Evolutionary conservation across 2,113 vertebrate genomes (phyloP).

Genomic region (Campylomormyrus numenius): DNA sequence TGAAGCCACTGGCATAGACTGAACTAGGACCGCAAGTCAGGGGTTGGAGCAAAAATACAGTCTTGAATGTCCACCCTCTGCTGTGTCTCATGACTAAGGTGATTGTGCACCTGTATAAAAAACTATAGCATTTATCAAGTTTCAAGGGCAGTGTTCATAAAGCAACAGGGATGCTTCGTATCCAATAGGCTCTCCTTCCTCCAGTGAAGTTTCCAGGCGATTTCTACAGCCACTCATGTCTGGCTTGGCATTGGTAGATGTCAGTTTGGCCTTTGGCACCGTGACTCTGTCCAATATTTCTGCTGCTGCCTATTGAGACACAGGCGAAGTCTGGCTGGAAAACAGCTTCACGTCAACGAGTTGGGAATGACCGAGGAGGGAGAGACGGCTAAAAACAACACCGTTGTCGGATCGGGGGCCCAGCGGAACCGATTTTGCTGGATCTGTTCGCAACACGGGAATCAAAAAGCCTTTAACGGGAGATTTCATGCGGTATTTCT

Average conservation of each 20-base stretch:
- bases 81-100: neutral
- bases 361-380: constrained; percentile 62
- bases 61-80: neutral
- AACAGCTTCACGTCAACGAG: constrained; percentile 69
- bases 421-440: constrained; percentile 50
- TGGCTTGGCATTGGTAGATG: constrained; percentile 48
- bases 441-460: constrained; percentile 55
- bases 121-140: neutral
- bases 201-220: neutral
- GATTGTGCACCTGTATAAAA: neutral
- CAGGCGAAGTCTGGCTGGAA: constrained; percentile 56
- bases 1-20: neutral
- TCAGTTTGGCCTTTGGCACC: constrained; percentile 44
- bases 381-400: constrained; percentile 62
- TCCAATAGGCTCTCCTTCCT: neutral
- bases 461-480: constrained; percentile 63
- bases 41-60: neutral
- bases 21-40: neutral
- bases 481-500: constrained; percentile 60
- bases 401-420: constrained; percentile 64
- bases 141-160: neutral
- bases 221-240: constrained; percentile 59
- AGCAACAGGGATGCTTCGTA: neutral
- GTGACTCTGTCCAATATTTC: constrained; percentile 51
- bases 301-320: constrained; percentile 68